Evolutionary conservation across 2,888 invertebrate species (phyloP).

Genomic region (Diarsia rubi): DNA sequence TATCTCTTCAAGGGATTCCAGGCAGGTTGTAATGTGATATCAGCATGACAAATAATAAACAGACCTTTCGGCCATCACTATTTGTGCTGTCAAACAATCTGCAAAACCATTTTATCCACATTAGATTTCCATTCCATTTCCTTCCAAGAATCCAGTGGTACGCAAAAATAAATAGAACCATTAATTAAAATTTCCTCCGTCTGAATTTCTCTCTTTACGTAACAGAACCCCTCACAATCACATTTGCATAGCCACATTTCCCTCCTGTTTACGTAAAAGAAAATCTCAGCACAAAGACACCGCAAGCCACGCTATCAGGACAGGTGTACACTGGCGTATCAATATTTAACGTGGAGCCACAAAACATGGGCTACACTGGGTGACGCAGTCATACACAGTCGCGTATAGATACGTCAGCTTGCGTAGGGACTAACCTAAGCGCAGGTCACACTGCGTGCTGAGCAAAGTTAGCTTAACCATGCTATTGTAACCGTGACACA

Average conservation of each 20-base stretch:
- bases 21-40: neutral
- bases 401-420: constrained; percentile 8
- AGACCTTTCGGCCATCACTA: neutral
- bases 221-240: constrained; percentile 30
- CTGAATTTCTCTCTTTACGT: constrained; percentile 10
- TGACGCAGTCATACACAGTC: constrained; percentile 38
- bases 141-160: neutral
- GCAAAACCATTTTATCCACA: neutral
- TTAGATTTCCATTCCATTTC: neutral
- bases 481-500: neutral
- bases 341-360: constrained; percentile 71
- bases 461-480: neutral
- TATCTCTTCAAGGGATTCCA: neutral
- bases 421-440: neutral
- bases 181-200: constrained; percentile 27
- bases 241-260: constrained; percentile 44
- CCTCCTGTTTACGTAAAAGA: constrained; percentile 29
- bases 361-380: constrained; percentile 60
- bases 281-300: constrained; percentile 50
- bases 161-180: constrained; percentile 12
- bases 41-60: neutral
- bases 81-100: neutral
- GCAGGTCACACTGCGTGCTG: neutral
- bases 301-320: constrained; percentile 38
- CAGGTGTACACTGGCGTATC: constrained; percentile 64